Evolutionary conservation across 2,113 vertebrate species (phyloP).

Genomic region (Nerophis lumbriciformis): DNA sequence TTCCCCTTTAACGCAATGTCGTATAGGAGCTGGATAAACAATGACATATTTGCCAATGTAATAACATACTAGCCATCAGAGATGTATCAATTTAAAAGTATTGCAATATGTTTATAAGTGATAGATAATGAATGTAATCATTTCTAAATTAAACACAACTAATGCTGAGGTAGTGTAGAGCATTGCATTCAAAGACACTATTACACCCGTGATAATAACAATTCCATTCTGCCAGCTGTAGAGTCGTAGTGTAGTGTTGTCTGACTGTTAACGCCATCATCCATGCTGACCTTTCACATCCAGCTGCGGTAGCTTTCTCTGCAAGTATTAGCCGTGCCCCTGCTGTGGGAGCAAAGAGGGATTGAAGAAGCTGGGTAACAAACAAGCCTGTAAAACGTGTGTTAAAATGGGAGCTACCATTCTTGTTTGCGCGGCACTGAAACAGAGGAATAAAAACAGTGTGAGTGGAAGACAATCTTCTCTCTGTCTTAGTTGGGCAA

Average conservation of each 20-base stretch:
- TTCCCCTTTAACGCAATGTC: no score
- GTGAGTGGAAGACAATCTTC: background rate
- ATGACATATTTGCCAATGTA: no score
- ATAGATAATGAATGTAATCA: no score
- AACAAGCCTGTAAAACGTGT: background rate
- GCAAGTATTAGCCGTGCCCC: constrained; percentile 25
- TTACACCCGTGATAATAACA: no score
- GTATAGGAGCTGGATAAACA: no score
- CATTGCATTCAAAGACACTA: no score
- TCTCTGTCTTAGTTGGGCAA: no score
- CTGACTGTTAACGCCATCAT: constrained; percentile 5
- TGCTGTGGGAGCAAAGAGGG: constrained; percentile 26
- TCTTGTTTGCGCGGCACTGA: background rate
- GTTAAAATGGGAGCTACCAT: background rate
- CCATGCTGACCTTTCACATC: constrained; percentile 40
- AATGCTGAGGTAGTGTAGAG: no score
- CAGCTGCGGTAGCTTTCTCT: constrained; percentile 32
- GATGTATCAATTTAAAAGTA: no score
- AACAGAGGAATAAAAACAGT: background rate
- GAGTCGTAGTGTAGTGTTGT: background rate
- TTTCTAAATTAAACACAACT: no score
- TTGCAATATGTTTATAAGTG: no score
- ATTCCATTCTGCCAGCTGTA: background rate
- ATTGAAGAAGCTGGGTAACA: constrained; percentile 4
- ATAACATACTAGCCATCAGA: no score